These are phyloP conservation scores for Herminia tarsipennalis DNA, from an alignment of 2,888 invertebrate genomes.

Conservation along the genomic window DNA sequence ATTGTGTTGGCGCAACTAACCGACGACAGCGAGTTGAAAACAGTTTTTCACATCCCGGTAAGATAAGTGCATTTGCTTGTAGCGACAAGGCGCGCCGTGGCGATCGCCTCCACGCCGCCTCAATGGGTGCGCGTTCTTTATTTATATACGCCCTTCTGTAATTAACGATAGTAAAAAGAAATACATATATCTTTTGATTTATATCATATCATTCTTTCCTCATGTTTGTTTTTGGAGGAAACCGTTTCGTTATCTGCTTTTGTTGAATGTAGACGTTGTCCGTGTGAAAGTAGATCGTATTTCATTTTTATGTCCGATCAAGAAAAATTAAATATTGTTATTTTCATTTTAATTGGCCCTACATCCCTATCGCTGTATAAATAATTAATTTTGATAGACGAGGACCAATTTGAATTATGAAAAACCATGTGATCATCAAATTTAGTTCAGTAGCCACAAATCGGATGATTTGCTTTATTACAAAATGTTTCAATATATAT, in stretches of 20 bases:
- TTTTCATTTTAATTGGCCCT: slow-evolving; percentile 5
- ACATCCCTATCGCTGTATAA: neutral
- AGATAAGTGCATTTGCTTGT: slow-evolving; percentile 87
- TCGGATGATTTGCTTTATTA: too few species aligned
- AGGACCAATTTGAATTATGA: too few species aligned
- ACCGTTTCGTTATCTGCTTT: slow-evolving; percentile 49
- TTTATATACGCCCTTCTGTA: slow-evolving; percentile 82
- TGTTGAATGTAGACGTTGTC: slow-evolving; percentile 38
- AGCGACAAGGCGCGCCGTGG: slow-evolving; percentile 78
- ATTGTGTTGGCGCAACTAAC: slow-evolving; percentile 78
- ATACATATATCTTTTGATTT: slow-evolving; percentile 76
- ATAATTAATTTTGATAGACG: too few species aligned
- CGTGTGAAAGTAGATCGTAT: slow-evolving; percentile 18
- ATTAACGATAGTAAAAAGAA: slow-evolving; percentile 81
- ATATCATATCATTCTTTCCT: slow-evolving; percentile 67
- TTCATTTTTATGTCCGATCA: slow-evolving; percentile 12
- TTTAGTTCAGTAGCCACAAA: too few species aligned
- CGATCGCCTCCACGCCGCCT: slow-evolving; percentile 72
- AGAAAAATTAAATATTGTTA: slow-evolving; percentile 10
- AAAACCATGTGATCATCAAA: too few species aligned
- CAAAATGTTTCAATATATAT: too few species aligned
- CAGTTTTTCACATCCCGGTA: slow-evolving; percentile 81
- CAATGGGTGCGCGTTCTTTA: slow-evolving; percentile 77
- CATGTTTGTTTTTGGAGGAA: slow-evolving; percentile 55
- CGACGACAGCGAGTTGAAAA: slow-evolving; percentile 74